Base-by-base conservation (phyloP, 2,113 vertebrate genomes). In the Engystomops pustulosus region DNA sequence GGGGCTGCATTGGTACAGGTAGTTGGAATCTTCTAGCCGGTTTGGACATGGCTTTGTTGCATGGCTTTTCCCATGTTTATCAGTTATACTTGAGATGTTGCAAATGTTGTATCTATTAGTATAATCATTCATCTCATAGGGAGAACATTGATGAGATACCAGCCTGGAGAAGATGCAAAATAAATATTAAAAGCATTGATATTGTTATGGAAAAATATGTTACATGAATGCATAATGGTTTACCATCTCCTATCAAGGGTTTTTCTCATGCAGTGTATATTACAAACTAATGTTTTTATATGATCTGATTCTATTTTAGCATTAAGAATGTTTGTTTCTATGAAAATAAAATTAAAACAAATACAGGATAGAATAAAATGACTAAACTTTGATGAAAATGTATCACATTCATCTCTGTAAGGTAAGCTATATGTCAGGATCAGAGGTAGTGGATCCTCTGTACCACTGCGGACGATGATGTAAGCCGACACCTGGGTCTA, bases 91-190 rank as follows among this genome's bases (percentile, higher is more conserved):
- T 75, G 90, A 89, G 79, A 93, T 90, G 6, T 92, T 92, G 25
- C 93, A 94, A 0, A 3, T 78, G 41, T 79, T 86, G 67, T 86
- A 58, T 62, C 86, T 79, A 8, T 83, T 60, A 47, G 85, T 55
- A 53, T 84, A 86, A 62, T 89, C 72, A 1, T 92, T 91, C 88
- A 91, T 93, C 88, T 90, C 90, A 55, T 90, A 91, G 62, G 94
- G 94, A 32, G 94, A 94, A 81, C 93, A 95, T 27, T 90, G 86
- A 79, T 93, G 92, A 0, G 93, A 94, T 10, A 95, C 93, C 84
- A 95, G 3, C 9, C 94, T 95, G 86, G 71, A 70, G 51, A 69
- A n/a, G 71, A 79, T 36, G 11, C 12, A 71, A 27, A 53, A 53
- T 17, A 6, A 75, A 7, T 80, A 49, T 81, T 79, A 65, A 34